phyloP scores from a whole-genome alignment of 1,140 invertebrate genomes.

The Halictus rubicundus region DNA sequence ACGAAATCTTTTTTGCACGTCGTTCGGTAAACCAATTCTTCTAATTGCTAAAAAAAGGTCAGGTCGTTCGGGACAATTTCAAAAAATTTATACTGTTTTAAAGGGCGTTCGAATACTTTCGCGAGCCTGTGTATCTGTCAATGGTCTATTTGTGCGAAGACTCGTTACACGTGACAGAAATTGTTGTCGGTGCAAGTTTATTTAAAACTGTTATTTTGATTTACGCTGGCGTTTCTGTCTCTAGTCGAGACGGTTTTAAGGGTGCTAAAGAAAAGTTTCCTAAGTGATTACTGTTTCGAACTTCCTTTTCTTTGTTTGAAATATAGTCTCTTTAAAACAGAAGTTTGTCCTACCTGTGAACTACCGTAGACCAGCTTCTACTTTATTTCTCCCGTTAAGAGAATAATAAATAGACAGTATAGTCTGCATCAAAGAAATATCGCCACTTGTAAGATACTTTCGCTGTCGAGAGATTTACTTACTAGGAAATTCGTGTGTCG shows the following conservation, averaged over 20 bases:
- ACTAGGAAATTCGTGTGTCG: background rate
- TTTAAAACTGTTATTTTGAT: background rate
- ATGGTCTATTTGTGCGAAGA: too few species aligned
- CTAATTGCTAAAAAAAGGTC: too few species aligned
- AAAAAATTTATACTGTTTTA: too few species aligned
- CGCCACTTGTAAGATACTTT: background rate
- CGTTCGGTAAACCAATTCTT: too few species aligned
- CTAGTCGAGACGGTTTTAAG: background rate
- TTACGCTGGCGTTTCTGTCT: background rate
- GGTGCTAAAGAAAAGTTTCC: background rate
- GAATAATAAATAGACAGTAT: background rate
- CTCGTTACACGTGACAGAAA: too few species aligned
- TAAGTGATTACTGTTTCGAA: background rate
- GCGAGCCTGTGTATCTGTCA: too few species aligned
- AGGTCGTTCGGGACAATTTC: too few species aligned
- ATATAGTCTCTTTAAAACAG: background rate
- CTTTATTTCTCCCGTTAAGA: background rate
- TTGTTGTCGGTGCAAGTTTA: background rate
- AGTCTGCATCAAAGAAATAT: background rate
- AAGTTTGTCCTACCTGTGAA: background rate
- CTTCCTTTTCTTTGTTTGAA: background rate
- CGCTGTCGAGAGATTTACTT: background rate
- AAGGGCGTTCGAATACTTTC: too few species aligned
- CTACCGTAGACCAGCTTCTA: background rate
- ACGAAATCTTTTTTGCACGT: too few species aligned